These are phyloP conservation scores for Marronus borbonicus DNA, from an alignment of 2,888 invertebrate species.

Conservation along the genomic window DNA sequence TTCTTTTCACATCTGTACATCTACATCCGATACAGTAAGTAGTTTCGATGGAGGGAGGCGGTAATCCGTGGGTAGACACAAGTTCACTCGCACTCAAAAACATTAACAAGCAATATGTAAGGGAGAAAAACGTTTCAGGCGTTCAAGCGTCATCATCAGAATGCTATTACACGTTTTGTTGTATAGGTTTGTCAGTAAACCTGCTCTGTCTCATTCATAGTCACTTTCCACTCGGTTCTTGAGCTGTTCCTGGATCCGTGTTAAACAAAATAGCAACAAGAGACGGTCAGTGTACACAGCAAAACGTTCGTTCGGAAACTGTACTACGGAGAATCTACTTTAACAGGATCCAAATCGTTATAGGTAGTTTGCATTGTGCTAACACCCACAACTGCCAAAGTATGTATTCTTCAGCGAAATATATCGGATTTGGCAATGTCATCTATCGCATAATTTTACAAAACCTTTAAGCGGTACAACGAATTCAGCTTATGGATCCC, in stretches of 20 bases:
- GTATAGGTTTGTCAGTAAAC: conserved; percentile 60
- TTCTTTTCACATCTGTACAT: too few species aligned
- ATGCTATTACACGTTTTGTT: conserved; percentile 66
- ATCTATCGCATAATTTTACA: too few species aligned
- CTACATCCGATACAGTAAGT: too few species aligned
- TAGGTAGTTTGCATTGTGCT: too few species aligned
- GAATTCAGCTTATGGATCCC: too few species aligned
- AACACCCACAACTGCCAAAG: too few species aligned
- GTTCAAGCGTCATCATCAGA: conserved; percentile 63
- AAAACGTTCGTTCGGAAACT: conserved; percentile 37
- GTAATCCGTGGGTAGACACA: not conserved
- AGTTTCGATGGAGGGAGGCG: not conserved
- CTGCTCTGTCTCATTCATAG: conserved; percentile 72
- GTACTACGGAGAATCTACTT: too few species aligned
- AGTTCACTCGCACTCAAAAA: conserved; percentile 11
- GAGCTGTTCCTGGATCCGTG: conserved; percentile 73
- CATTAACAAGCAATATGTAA: conserved; percentile 40
- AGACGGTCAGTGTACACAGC: conserved; percentile 67
- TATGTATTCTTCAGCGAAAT: too few species aligned
- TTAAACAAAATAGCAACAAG: conserved; percentile 70
- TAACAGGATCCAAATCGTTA: too few species aligned
- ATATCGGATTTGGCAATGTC: too few species aligned
- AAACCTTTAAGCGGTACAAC: too few species aligned
- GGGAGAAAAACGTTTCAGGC: conserved; percentile 37
- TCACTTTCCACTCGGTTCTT: conserved; percentile 76